Conservation (phyloP, 2,797 vertebrate genomes). For the Meda fulgida region DNA sequence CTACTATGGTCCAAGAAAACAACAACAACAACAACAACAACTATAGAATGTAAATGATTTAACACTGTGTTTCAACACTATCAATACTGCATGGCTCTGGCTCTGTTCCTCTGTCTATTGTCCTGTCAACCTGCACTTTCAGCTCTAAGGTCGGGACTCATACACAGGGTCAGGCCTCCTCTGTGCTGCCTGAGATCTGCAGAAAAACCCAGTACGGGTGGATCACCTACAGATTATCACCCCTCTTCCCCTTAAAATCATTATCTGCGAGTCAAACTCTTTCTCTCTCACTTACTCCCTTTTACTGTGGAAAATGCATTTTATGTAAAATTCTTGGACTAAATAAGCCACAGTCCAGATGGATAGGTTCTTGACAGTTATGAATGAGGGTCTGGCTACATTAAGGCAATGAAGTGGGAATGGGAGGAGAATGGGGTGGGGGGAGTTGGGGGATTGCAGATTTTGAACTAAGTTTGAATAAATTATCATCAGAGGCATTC, state of each 20-base stretch:
- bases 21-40: not conserved
- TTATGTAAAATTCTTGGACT: slow-evolving; percentile 76
- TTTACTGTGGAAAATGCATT: slow-evolving; percentile 67
- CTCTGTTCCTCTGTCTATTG: slow-evolving; percentile 59
- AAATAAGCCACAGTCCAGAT: slow-evolving; percentile 79
- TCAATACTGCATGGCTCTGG: slow-evolving; percentile 73
- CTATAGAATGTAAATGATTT: slow-evolving; percentile 55
- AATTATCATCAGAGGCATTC: slow-evolving; percentile 78
- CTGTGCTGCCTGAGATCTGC: slow-evolving; percentile 48
- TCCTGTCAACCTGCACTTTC: not conserved
- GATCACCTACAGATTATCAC: slow-evolving; percentile 68
- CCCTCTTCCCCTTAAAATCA: slow-evolving; percentile 56
- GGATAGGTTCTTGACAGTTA: slow-evolving; percentile 86
- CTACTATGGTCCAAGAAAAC: not conserved
- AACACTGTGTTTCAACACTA: slow-evolving; percentile 67
- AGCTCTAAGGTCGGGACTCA: slow-evolving; percentile 29
- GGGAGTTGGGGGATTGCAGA: slow-evolving; percentile 63
- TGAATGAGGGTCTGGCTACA: slow-evolving; percentile 80
- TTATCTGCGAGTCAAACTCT: slow-evolving; percentile 67
- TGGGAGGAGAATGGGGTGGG: slow-evolving; percentile 57
- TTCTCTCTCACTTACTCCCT: slow-evolving; percentile 21
- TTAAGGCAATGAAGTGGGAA: slow-evolving; percentile 78
- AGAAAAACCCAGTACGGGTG: not conserved
- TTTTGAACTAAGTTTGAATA: slow-evolving; percentile 80
- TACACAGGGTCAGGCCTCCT: slow-evolving; percentile 62